These are phyloP conservation scores for Zophobas morio DNA, from an alignment of 1,140 invertebrate species.

Conservation along the genomic window DNA sequence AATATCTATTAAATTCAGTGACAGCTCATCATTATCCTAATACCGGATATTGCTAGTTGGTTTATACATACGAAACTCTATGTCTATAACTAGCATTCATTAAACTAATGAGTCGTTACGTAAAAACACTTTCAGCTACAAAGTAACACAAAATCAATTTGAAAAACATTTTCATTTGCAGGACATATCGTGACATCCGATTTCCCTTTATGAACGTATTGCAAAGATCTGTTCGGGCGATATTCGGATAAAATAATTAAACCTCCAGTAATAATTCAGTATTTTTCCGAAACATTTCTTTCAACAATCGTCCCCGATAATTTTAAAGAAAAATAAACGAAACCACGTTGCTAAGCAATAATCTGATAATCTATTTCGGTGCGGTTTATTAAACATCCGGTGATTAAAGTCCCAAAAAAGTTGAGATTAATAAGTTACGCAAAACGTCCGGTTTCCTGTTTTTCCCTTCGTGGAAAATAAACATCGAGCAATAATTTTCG, in stretches of 20 bases:
- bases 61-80: too few relatives aligned
- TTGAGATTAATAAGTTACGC: slow-evolving; percentile 35
- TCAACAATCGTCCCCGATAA: slow-evolving; percentile 1
- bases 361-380: slow-evolving; percentile 37
- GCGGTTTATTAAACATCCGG: slow-evolving; percentile 42
- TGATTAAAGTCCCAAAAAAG: slow-evolving; percentile 28
- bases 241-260: neutral
- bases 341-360: neutral
- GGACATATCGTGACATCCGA: too few relatives aligned
- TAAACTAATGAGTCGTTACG: too few relatives aligned
- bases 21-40: slow-evolving; percentile 12
- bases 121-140: too few relatives aligned
- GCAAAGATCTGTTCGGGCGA: too few relatives aligned
- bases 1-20: slow-evolving; percentile 25
- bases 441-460: slow-evolving; percentile 41
- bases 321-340: slow-evolving; percentile 21
- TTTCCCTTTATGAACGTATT: too few relatives aligned
- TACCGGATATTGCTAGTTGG: neutral
- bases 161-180: too few relatives aligned
- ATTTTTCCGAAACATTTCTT: neutral
- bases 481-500: neutral
- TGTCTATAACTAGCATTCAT: too few relatives aligned
- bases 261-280: neutral
- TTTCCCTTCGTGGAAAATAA: slow-evolving; percentile 12
- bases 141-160: too few relatives aligned